Evolutionary conservation across 2,797 vertebrate species (phyloP).

Genomic region (Synanceia verrucosa): DNA sequence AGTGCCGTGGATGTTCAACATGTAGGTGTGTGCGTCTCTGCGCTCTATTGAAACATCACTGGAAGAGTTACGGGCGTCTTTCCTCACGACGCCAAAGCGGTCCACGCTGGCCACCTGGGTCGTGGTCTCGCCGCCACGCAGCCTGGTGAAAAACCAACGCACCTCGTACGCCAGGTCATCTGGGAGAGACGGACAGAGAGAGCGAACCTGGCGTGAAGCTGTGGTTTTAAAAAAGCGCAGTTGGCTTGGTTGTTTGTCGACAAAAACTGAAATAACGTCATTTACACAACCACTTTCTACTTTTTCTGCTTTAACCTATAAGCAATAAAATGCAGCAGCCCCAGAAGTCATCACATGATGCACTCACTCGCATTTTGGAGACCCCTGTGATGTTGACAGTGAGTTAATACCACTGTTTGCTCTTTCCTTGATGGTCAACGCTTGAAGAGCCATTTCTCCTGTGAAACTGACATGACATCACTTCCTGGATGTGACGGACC

Average conservation of each 20-base stretch:
- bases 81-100: slow-evolving; percentile 85
- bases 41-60: slow-evolving; percentile 90
- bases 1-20: slow-evolving; percentile 85
- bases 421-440: too few relatives aligned
- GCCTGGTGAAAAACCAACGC: slow-evolving; percentile 87
- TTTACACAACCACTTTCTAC: too few relatives aligned
- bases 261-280: too few relatives aligned
- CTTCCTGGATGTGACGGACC: not conserved
- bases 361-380: too few relatives aligned
- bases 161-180: slow-evolving; percentile 91
- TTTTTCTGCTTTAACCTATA: too few relatives aligned
- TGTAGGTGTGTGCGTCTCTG: slow-evolving; percentile 80
- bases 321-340: too few relatives aligned
- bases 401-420: too few relatives aligned
- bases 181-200: slow-evolving; percentile 43
- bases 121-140: slow-evolving; percentile 76
- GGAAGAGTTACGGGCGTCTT: slow-evolving; percentile 85
- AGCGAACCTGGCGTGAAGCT: too few relatives aligned
- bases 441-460: not conserved
- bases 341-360: too few relatives aligned
- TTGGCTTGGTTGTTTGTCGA: too few relatives aligned
- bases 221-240: too few relatives aligned
- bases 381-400: too few relatives aligned
- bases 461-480: not conserved
- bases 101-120: slow-evolving; percentile 84